These are phyloP conservation scores for Watsonalla cultraria DNA, from an alignment of 2,888 invertebrate genomes.

Conservation along the genomic window DNA sequence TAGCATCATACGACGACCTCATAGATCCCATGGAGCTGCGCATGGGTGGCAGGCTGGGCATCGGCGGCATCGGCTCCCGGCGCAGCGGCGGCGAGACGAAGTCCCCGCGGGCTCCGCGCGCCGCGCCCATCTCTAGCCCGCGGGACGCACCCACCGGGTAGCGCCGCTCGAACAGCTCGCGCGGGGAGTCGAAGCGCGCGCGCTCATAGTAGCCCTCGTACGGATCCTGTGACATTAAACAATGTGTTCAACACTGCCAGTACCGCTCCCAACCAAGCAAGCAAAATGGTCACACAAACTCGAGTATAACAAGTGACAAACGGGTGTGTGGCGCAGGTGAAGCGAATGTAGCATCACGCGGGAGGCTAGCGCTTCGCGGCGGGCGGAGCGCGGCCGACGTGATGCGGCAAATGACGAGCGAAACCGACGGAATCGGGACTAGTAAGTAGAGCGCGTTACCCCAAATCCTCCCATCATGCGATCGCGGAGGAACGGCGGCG, in stretches of 20 bases:
- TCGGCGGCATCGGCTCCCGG: slow-evolving; percentile 88
- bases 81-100: slow-evolving; percentile 86
- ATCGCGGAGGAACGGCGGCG: slow-evolving; percentile 93
- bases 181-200: slow-evolving; percentile 85
- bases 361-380: slow-evolving; percentile 37
- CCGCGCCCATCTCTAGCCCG: slow-evolving; percentile 75
- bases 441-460: slow-evolving; percentile 80
- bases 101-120: slow-evolving; percentile 79
- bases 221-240: slow-evolving; percentile 73
- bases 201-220: slow-evolving; percentile 91
- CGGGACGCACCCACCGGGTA: slow-evolving; percentile 81
- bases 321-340: slow-evolving; percentile 1
- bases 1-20: slow-evolving; percentile 86
- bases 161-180: slow-evolving; percentile 89
- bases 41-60: slow-evolving; percentile 84
- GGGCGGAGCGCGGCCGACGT: slow-evolving; percentile 48
- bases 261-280: background rate
- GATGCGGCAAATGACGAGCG: slow-evolving; percentile 40
- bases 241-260: background rate
- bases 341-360: slow-evolving; percentile 49
- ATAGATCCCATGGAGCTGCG: slow-evolving; percentile 81
- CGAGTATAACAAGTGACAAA: slow-evolving; percentile 7
- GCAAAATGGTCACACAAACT: slow-evolving; percentile 1
- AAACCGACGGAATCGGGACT: slow-evolving; percentile 45
- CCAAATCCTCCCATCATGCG: slow-evolving; percentile 94